Evolutionary conservation across 2,797 vertebrate species (phyloP).

Genomic region (Myripristis jacobus): DNA sequence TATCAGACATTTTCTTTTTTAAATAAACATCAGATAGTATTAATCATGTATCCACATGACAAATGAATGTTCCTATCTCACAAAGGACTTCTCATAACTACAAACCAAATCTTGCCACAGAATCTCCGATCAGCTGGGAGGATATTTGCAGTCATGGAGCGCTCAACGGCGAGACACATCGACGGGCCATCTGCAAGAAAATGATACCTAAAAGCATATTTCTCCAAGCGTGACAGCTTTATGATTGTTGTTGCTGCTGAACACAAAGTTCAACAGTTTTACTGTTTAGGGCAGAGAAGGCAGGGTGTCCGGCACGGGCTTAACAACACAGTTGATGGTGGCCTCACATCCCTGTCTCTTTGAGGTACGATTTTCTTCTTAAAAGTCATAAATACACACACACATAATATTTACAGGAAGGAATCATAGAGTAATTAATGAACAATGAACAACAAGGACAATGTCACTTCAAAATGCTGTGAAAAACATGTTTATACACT

Average conservation of each 20-base stretch:
- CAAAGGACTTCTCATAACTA: neutral
- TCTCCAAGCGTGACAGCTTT: constrained; percentile 56
- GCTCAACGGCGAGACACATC: neutral
- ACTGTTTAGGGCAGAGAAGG: constrained; percentile 29
- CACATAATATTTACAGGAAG: constrained; percentile 30
- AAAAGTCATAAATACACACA: neutral
- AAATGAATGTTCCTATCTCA: no score
- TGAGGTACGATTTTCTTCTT: neutral
- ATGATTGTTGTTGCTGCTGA: constrained; percentile 54
- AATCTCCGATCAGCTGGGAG: neutral
- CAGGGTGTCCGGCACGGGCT: constrained; percentile 17
- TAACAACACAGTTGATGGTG: constrained; percentile 19
- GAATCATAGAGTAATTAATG: no score
- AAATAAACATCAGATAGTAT: neutral
- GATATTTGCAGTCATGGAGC: neutral
- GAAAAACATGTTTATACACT: no score
- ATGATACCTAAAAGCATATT: constrained; percentile 26
- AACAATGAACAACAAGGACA: no score
- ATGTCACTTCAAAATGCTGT: neutral
- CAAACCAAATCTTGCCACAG: neutral
- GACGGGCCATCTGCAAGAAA: constrained; percentile 2
- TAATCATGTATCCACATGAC: no score
- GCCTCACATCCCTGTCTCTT: constrained; percentile 7
- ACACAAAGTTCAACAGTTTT: constrained; percentile 56
- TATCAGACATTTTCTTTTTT: neutral